Evolutionary conservation across 2,797 vertebrate species (phyloP).

Genomic region (Geranospiza caerulescens): DNA sequence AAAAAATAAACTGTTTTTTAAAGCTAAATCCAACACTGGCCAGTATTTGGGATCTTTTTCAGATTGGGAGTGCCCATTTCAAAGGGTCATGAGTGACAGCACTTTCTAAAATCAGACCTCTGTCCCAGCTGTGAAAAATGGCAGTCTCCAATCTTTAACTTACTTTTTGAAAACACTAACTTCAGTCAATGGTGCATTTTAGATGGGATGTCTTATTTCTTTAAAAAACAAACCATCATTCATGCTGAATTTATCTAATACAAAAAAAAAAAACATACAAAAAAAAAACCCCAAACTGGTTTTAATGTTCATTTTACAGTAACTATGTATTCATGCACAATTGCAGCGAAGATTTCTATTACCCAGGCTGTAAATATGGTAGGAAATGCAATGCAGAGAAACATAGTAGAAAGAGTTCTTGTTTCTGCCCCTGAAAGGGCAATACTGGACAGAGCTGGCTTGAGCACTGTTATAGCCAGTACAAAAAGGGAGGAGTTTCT

Average conservation of each 20-base stretch:
- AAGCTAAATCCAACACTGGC: background rate
- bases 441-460: background rate
- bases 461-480: background rate
- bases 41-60: background rate
- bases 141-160: background rate
- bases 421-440: background rate
- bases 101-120: background rate
- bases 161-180: background rate
- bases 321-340: background rate
- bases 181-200: background rate
- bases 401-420: background rate
- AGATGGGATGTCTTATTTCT: background rate
- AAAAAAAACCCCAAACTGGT: background rate
- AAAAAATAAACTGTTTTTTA: background rate
- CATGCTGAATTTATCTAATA: background rate
- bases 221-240: background rate
- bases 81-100: background rate
- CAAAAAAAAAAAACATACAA: background rate
- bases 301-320: background rate
- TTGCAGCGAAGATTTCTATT: background rate
- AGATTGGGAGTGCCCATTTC: background rate
- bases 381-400: background rate
- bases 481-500: slow-evolving; percentile 43
- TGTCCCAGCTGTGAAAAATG: background rate
- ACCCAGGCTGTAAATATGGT: background rate